Conservation (phyloP, 2,888 invertebrate species). For the Acleris holmiana region DNA sequence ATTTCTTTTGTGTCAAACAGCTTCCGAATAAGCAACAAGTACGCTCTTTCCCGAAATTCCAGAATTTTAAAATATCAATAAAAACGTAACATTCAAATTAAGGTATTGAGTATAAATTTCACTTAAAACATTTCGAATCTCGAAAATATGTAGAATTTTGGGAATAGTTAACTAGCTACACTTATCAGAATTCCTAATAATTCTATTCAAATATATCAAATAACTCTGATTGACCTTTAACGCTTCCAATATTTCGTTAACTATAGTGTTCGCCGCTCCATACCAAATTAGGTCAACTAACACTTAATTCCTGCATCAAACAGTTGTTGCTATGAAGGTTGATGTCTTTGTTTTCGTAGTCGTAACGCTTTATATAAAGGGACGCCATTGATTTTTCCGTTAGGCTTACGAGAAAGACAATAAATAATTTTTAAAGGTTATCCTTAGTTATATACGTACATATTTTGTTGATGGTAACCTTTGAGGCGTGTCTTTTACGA, state of each 20-base stretch:
- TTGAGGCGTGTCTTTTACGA: too few relatives aligned
- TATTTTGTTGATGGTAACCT: too few relatives aligned
- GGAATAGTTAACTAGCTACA: neutral
- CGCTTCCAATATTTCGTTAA: slow-evolving; percentile 16
- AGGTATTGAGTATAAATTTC: too few relatives aligned
- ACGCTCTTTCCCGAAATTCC: too few relatives aligned
- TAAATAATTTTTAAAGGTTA: slow-evolving; percentile 5
- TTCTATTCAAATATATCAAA: neutral
- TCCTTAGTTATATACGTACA: neutral
- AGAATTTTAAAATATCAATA: too few relatives aligned
- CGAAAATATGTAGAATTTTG: neutral
- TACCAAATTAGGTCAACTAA: slow-evolving; percentile 17
- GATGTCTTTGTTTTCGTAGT: neutral
- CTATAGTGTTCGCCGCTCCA: neutral
- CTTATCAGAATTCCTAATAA: neutral
- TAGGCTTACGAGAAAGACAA: neutral
- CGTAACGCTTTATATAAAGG: too few relatives aligned
- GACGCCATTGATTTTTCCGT: slow-evolving; percentile 1
- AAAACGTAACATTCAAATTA: too few relatives aligned
- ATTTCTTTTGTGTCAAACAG: too few relatives aligned
- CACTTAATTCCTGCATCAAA: slow-evolving; percentile 13
- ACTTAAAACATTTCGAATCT: neutral
- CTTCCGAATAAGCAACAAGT: too few relatives aligned
- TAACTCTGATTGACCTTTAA: slow-evolving; percentile 16
- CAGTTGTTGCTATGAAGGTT: neutral